A percentile compares a stretch with the other conserved stretches of the same genome.
Conservation (phyloP, 1,140 invertebrate species). For the Whitmania pigra region DNA sequence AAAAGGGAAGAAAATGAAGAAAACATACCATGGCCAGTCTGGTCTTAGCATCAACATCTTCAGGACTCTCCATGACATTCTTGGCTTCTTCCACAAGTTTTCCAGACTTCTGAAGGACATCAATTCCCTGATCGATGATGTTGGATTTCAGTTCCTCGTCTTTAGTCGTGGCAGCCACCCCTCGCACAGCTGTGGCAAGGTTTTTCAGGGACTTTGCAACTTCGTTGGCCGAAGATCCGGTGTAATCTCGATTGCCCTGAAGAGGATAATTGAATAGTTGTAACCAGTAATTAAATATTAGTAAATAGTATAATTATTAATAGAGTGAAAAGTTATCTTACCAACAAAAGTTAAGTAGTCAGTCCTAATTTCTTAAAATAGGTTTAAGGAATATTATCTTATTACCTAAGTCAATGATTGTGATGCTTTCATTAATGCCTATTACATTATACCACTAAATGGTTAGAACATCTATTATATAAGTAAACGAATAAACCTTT, state of each 20-base stretch:
- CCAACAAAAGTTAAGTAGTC: no score
- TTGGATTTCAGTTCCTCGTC: slow-evolving; percentile 50
- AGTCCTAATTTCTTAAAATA: no score
- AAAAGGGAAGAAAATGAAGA: no score
- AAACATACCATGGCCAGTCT: slow-evolving; percentile 18
- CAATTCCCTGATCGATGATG: slow-evolving; percentile 49
- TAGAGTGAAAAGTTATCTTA: neutral
- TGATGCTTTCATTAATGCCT: no score
- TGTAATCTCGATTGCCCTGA: slow-evolving; percentile 64
- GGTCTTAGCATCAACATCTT: slow-evolving; percentile 22
- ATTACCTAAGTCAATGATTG: no score
- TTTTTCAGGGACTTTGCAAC: slow-evolving; percentile 58
- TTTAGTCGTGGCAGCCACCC: slow-evolving; percentile 54
- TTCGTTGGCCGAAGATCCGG: slow-evolving; percentile 65
- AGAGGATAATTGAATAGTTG: neutral
- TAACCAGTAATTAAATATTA: neutral
- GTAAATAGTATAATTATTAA: neutral
- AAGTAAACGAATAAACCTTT: neutral
- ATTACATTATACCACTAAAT: no score
- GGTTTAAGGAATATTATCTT: no score
- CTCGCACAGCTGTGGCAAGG: slow-evolving; percentile 57
- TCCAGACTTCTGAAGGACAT: slow-evolving; percentile 63
- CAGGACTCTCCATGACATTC: slow-evolving; percentile 51
- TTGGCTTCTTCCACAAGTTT: slow-evolving; percentile 65
- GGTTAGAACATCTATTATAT: neutral